Conservation (phyloP, 2,113 vertebrate genomes). For the Antechinus flavipes region DNA sequence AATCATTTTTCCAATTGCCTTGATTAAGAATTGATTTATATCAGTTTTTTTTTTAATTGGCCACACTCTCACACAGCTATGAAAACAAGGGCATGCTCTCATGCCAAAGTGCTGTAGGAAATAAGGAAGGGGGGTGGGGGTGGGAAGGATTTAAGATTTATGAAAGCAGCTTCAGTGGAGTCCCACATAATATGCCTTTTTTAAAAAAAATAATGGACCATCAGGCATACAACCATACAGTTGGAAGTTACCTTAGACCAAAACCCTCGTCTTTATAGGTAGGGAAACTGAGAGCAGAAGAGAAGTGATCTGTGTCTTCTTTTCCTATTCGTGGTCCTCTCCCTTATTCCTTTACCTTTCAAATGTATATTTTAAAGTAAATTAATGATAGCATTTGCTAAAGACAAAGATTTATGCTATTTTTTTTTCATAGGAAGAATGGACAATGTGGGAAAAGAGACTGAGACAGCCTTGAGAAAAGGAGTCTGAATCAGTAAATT, state of each 20-base stretch:
- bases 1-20: background rate
- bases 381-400: background rate
- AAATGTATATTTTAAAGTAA: background rate
- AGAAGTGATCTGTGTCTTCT: background rate
- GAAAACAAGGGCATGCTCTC: background rate
- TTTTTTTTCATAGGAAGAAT: background rate
- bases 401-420: background rate
- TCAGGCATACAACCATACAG: background rate
- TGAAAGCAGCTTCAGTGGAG: background rate
- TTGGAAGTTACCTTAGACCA: background rate
- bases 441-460: background rate
- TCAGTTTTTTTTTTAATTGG: constrained; percentile 6
- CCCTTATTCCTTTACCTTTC: background rate
- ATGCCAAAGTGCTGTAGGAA: background rate
- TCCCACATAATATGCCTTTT: background rate
- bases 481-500: background rate
- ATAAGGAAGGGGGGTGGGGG: background rate
- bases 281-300: background rate
- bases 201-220: background rate
- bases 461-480: background rate
- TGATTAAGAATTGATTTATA: constrained; percentile 5
- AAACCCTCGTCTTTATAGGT: background rate
- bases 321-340: background rate
- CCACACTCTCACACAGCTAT: constrained; percentile 1
- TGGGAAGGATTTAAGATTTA: background rate